phyloP scores from a whole-genome alignment of 2,888 invertebrate genomes.

The Drosophila recens region DNA sequence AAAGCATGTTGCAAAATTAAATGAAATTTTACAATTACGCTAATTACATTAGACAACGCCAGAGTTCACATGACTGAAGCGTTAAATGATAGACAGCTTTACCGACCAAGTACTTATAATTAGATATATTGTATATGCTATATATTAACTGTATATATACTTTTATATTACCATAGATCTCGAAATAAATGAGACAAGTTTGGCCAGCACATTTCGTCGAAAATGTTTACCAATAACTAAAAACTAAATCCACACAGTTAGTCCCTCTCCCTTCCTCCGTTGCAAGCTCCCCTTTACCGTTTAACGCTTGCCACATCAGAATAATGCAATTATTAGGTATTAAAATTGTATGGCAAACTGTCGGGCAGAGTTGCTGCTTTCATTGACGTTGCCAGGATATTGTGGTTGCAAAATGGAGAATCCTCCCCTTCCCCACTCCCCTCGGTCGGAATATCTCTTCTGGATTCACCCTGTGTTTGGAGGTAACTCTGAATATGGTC shows the following conservation, averaged over 20 bases:
- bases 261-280: not conserved
- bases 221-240: constrained; percentile 36
- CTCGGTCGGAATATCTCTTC: not conserved
- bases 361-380: constrained; percentile 26
- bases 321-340: constrained; percentile 75
- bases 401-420: constrained; percentile 20
- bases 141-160: not conserved
- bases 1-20: constrained; percentile 27
- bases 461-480: not conserved
- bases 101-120: not conserved
- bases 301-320: constrained; percentile 12
- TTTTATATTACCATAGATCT: not conserved
- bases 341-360: constrained; percentile 67
- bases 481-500: constrained; percentile 27
- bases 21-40: constrained; percentile 25
- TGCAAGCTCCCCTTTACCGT: not conserved
- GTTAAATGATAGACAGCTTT: not conserved
- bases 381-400: constrained; percentile 61
- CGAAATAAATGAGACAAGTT: not conserved
- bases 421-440: not conserved
- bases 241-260: constrained; percentile 4
- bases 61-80: constrained; percentile 57
- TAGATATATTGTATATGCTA: not conserved
- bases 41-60: constrained; percentile 53
- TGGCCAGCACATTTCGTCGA: constrained; percentile 50